Evolutionary conservation across 1,140 invertebrate species (phyloP).

Genomic region (Yoshiicerus persimilis): DNA sequence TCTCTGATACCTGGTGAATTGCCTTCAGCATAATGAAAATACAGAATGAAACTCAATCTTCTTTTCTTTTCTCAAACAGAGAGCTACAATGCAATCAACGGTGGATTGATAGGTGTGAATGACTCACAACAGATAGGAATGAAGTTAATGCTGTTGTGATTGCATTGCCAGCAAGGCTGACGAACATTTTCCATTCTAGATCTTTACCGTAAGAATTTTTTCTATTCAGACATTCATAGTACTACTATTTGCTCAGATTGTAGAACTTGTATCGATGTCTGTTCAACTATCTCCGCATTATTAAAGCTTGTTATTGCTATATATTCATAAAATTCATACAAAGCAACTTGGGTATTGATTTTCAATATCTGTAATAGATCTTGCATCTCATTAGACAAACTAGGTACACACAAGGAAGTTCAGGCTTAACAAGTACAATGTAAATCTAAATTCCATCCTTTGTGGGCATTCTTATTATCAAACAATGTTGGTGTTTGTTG

Average conservation of each 20-base stretch:
- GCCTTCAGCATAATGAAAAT: not conserved
- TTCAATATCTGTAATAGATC: not conserved
- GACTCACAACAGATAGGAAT: not conserved
- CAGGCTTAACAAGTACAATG: no score
- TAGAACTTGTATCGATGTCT: no score
- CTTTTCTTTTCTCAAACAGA: not conserved
- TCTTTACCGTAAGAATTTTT: not conserved
- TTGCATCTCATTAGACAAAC: no score
- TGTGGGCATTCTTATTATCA: not conserved
- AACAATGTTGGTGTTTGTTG: not conserved
- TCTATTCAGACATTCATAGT: not conserved
- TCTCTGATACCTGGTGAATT: not conserved
- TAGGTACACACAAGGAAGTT: no score
- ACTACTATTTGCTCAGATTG: no score
- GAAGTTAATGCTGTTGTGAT: not conserved
- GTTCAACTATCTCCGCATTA: no score
- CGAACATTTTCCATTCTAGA: not conserved
- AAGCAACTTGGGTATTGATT: no score
- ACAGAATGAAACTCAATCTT: not conserved
- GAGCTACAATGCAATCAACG: constrained; percentile 33
- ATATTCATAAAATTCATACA: no score
- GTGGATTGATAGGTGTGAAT: constrained; percentile 34
- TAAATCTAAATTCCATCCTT: not conserved
- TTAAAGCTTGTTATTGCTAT: no score
- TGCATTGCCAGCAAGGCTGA: not conserved